Conservation (phyloP, 2,797 vertebrate genomes). For the Macropodus opercularis region DNA sequence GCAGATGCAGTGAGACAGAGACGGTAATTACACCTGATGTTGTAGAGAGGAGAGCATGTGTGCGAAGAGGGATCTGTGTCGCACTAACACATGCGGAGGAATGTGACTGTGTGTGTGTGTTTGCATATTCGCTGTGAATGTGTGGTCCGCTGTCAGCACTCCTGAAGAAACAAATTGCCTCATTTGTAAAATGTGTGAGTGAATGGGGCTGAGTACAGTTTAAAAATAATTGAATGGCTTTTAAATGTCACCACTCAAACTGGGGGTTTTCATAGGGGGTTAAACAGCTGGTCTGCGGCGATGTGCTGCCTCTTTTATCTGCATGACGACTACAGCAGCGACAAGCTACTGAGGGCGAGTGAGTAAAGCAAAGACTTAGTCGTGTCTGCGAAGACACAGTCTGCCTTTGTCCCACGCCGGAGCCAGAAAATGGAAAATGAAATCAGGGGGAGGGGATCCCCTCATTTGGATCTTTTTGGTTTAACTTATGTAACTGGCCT, state of each 20-base stretch:
- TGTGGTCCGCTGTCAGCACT: conserved; percentile 30
- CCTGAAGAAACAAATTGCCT: conserved; percentile 26
- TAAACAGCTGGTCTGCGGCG: conserved; percentile 37
- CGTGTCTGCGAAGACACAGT: conserved; percentile 7
- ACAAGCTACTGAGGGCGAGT: conserved; percentile 2
- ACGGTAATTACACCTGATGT: conserved; percentile 30
- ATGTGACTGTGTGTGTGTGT: conserved; percentile 3
- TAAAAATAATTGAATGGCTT: conserved; percentile 22
- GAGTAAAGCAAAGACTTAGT: conserved; percentile 21
- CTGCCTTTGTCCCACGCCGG: conserved; percentile 12
- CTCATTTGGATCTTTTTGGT: conserved; percentile 27
- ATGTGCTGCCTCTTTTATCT: conserved; percentile 22
- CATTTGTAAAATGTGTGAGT: conserved; percentile 37
- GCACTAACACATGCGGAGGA: conserved; percentile 12
- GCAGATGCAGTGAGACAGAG: conserved; percentile 19
- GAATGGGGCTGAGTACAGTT: conserved; percentile 36
- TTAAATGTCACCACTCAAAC: conserved; percentile 20
- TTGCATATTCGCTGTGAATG: conserved; percentile 9
- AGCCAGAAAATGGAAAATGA: conserved; percentile 22
- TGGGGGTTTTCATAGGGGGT: conserved; percentile 15
- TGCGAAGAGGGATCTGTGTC: conserved; percentile 5
- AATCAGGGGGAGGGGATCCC: conserved; percentile 27
- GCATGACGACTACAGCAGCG: conserved; percentile 8
- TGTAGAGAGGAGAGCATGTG: conserved; percentile 1
- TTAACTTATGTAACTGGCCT: conserved; percentile 39